Base-by-base conservation (phyloP, 1,140 invertebrate species). In the Thaumatotibia leucotreta region DNA sequence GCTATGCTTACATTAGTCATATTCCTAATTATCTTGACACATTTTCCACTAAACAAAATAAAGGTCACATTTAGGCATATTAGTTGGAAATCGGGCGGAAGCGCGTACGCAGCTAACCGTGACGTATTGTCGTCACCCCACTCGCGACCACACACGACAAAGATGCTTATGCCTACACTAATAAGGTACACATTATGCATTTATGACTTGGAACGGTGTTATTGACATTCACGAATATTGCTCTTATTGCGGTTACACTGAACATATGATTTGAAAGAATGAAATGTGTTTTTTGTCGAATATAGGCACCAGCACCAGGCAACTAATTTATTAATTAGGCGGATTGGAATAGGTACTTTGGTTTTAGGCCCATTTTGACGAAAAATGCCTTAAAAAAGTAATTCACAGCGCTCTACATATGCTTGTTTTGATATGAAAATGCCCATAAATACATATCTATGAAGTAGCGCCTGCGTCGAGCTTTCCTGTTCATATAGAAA, bases 51-150 rank as follows among this genome's bases (percentile, higher is more conserved):
- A 45, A 14, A 45, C 39, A 20, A 20, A 39, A 1, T 45, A 20
- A 58, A 58, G 52, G 52, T 27, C 52, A 58, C 27, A 29, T 58
- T 58, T 58, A 17, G 52, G 52, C 24, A 58, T 45, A 45, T 58
- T 58, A 58, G 52, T 27, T 27, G 52, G 52, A 58, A 58, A 58
- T 58, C 52, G 52, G 23, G 4, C 52, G 52, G 52, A 58, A 27
- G 52, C 52, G 52, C 52, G 9, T 5, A n/a, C 39, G 39, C 39
- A 45, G 39, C 52, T 10, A 14, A 11, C 10, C 52, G 52, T 31
- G 52, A 58, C 24, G 23, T 58, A 58, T 58, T 58, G 52, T 58
- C 22, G 52, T 58, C 24, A 58, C 52, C 52, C 52, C 33, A 39
- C 14, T n/a, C n/a, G n/a, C n/a, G n/a, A n/a, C n/a, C n/a, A n/a